Evolutionary conservation across 2,888 invertebrate genomes (phyloP), one percentile per base, ranked within the genome.

Genomic region (Drosophila prostipennis): DNA sequence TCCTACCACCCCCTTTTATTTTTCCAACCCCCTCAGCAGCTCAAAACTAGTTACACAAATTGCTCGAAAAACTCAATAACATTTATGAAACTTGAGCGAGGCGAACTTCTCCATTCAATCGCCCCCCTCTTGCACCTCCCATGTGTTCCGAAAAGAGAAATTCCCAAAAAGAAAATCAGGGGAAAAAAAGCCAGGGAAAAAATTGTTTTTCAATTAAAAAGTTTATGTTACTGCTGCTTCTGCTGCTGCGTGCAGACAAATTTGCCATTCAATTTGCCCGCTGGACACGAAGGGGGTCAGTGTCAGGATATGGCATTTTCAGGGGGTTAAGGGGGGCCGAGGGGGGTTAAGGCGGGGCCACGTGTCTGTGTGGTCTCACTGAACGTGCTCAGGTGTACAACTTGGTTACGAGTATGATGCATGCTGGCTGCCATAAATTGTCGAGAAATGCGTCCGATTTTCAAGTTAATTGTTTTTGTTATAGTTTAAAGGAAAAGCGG

Each of bases 161-260:
- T 48, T 42, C 32, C 39, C 53, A 51, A 61, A 65, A 68, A 51
- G 53, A 69, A 65, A 61, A 48, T 67, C 74, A 78, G 34, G 73
- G 70, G 71, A 75, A 59, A 72, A 67, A 67, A 53, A 63, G 56
- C 19, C 52, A 46, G 46, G 43, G 52, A 53, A 72, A 71, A 72
- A 68, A 78, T 84, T 79, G 79, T 78, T 84, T 84, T 84, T 84
- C 84, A 84, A 84, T 84, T 84, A 84, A 84, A 86, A 84, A 83
- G 73, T 83, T 86, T 77, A 74, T 81, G 64, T 63, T 79, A 57
- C 61, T 75, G 74, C 72, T 53, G 63, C 49, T 74, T 55, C 57
- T 69, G 34, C 70, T 74, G 75, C 74, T 84, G 82, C 78, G 72
- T 79, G 74, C 83, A 83, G 84, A 86, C 78, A 78, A 84, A 83